These are phyloP conservation scores for Schizopygopsis pylzovi DNA, from an alignment of 2,797 vertebrate species.

Conservation along the genomic window DNA sequence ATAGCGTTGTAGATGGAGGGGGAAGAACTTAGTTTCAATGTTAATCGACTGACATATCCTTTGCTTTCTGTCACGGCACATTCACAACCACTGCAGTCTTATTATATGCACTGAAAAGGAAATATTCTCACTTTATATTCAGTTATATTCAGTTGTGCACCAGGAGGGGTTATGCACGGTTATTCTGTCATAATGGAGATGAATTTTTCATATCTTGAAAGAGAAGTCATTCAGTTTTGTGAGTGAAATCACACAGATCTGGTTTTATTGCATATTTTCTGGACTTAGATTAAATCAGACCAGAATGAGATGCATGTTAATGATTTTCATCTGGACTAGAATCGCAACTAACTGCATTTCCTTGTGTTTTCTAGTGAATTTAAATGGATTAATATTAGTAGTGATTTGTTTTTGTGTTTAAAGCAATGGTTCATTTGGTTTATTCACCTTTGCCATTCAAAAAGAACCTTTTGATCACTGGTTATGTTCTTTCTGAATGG, in stretches of 20 bases:
- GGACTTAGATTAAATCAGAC: neutral
- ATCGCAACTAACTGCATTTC: neutral
- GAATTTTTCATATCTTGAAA: conserved; percentile 15
- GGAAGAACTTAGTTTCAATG: conserved; percentile 15
- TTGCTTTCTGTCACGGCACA: conserved; percentile 11
- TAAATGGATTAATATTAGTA: neutral
- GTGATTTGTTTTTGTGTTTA: neutral
- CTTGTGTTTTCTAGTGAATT: neutral
- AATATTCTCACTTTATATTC: conserved; percentile 23
- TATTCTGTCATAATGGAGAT: conserved; percentile 23
- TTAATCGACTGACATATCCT: conserved; percentile 17
- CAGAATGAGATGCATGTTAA: neutral
- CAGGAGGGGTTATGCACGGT: conserved; percentile 9
- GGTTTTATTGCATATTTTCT: neutral
- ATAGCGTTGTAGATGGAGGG: neutral
- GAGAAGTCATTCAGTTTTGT: conserved; percentile 4
- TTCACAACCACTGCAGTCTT: conserved; percentile 14
- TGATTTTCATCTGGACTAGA: neutral
- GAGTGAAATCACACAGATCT: neutral
- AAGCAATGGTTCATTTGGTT: neutral
- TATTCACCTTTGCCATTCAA: neutral
- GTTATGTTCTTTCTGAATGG: too few species aligned
- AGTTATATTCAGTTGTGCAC: conserved; percentile 20
- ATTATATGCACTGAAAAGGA: conserved; percentile 17
- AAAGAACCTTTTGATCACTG: neutral